Evolutionary conservation across 2,113 vertebrate species (phyloP).

Genomic region (Tetrao urogallus): DNA sequence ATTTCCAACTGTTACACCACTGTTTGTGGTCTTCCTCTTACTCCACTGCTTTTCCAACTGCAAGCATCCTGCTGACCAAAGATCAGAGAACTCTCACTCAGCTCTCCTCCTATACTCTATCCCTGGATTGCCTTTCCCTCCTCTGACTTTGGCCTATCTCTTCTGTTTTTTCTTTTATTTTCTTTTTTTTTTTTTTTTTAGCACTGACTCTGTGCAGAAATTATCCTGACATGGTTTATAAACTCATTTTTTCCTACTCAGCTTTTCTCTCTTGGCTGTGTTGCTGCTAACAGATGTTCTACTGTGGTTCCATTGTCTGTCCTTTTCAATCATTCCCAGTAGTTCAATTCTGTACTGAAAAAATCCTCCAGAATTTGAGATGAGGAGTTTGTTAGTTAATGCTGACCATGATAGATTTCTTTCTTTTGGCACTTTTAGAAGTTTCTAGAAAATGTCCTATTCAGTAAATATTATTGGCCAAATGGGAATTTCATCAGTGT

Average conservation of each 20-base stretch:
- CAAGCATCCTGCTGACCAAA: not conserved
- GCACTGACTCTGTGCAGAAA: not conserved
- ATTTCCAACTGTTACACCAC: not conserved
- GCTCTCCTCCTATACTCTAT: not conserved
- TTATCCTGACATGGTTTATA: not conserved
- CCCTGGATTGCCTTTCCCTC: not conserved
- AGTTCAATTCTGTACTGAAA: not conserved
- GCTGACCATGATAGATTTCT: not conserved
- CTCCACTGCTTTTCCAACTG: not conserved
- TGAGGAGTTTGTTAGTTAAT: not conserved
- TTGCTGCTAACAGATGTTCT: not conserved
- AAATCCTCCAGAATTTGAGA: not conserved
- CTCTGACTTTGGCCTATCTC: not conserved
- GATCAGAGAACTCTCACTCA: not conserved
- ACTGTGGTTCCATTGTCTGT: not conserved
- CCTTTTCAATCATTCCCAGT: not conserved
- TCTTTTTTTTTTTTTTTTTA: not conserved
- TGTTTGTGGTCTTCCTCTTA: not conserved
- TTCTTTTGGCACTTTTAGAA: not conserved
- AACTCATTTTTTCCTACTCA: slow-evolving; percentile 42
- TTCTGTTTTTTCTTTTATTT: not conserved
- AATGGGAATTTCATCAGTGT: not conserved
- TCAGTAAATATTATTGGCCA: not conserved
- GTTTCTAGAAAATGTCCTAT: not conserved
- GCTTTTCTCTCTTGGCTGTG: slow-evolving; percentile 14